These are phyloP conservation scores for Esox masquinongy DNA, from an alignment of 2,797 vertebrate species.

Conservation along the genomic window DNA sequence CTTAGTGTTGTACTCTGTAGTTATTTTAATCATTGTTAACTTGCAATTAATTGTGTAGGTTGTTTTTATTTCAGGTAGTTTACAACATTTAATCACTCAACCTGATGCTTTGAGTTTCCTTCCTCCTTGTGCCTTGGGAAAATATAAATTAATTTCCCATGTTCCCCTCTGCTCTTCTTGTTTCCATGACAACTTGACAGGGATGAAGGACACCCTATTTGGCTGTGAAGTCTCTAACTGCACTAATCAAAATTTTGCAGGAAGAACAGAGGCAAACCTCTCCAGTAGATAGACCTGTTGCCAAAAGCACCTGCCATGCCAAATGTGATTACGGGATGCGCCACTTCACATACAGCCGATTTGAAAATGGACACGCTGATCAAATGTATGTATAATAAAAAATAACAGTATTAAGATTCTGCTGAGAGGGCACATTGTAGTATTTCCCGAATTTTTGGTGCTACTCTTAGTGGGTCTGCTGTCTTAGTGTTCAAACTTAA, in stretches of 20 bases:
- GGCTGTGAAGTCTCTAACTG: constrained; percentile 62
- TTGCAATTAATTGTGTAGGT: constrained; percentile 18
- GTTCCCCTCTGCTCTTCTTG: constrained; percentile 63
- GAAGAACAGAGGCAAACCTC: constrained; percentile 37
- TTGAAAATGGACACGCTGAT: neutral
- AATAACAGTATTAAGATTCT: neutral
- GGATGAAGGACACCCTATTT: constrained; percentile 66
- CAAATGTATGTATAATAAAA: neutral
- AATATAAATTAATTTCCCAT: constrained; percentile 63
- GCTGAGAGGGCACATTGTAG: neutral
- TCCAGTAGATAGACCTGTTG: constrained; percentile 2
- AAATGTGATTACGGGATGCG: neutral
- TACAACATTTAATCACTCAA: constrained; percentile 42
- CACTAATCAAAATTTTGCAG: constrained; percentile 67
- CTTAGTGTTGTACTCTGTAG: neutral
- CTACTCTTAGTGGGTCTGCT: neutral
- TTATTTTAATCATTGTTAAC: neutral
- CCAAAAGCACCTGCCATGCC: neutral
- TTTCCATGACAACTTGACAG: constrained; percentile 79
- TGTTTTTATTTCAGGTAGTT: constrained; percentile 30
- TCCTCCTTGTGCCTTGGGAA: constrained; percentile 48
- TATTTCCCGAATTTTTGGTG: neutral
- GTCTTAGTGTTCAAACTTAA: neutral
- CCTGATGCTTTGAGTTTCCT: constrained; percentile 40
- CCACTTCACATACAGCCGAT: neutral